Evolutionary conservation across 2,888 invertebrate species (phyloP), one percentile per base, ranked within the genome.

Genomic region (Galerucella nymphaeae): DNA sequence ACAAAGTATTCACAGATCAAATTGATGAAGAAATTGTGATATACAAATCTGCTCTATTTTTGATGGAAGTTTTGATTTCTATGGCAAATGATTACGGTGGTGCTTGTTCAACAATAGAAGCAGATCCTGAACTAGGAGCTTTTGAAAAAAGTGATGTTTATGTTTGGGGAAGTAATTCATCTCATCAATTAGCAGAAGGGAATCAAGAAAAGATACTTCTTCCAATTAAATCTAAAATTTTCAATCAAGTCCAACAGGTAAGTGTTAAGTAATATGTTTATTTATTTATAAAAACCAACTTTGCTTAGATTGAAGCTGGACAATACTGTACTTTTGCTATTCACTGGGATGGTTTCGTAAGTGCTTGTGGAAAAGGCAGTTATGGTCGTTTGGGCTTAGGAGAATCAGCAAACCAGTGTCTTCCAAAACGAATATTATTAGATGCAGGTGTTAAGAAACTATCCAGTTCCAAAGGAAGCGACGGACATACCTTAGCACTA

Each of bases 101-200:
- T 11, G 81, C 83, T 20, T 84, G 84, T 77, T 81, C 84, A 0
- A 79, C 81, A 6, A 76, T 80, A 5, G 83, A 83, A 71, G 71
- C 81, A 8, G 81, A 82, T 45, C 66, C 75, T 23, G 82, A 82
- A 67, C 53, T 79, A 50, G 81, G 80, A 61, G 81, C 74, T 41
- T 82, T 72, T 45, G 87, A 88, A 79, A 86, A 85, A 73, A 86
- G 87, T 76, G 89, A 90, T 80, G 90, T 90, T 14, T 91, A 88
- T 82, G 89, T 91, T 20, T 91, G 91, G 90, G 91, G 91, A 2
- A 91, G 90, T 80, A 91, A 91, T 85, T 90, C 90, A 6, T 90
- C 90, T 8, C 90, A 90, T 83, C 91, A 91, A 80, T 83, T 91
- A 53, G 90, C 90, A 9, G 90, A 91, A 80, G 90, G 90, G 10